Evolutionary conservation across 1,140 invertebrate genomes (phyloP).

Genomic region (Brachionus angularis): DNA sequence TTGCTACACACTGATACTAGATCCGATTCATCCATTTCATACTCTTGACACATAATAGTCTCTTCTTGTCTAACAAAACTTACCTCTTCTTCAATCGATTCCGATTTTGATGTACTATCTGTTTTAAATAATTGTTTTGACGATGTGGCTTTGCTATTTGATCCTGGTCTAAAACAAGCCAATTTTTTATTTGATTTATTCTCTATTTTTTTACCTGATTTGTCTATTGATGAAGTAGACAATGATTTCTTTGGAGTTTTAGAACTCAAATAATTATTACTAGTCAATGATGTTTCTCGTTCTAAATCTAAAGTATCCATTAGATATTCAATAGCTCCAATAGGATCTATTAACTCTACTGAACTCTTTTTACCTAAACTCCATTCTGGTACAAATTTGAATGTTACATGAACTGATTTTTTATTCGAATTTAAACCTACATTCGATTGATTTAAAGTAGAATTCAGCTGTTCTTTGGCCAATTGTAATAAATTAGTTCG

Average conservation of each 20-base stretch:
- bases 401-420: background rate
- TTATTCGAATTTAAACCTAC: background rate
- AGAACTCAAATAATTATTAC: background rate
- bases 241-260: conserved; percentile 7
- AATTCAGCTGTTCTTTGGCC: conserved; percentile 13
- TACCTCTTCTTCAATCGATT: background rate
- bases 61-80: background rate
- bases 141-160: background rate
- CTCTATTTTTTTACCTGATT: conserved; percentile 18
- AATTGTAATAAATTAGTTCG: background rate
- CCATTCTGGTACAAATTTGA: conserved; percentile 13
- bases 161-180: too few relatives aligned
- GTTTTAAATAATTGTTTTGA: conserved; percentile 17
- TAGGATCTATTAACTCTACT: conserved; percentile 9
- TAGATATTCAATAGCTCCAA: conserved; percentile 7
- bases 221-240: conserved; percentile 15
- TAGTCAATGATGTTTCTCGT: background rate
- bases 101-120: background rate
- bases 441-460: background rate
- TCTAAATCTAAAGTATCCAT: background rate
- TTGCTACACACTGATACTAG: background rate
- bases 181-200: background rate
- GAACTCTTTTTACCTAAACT: conserved; percentile 3
- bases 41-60: too few relatives aligned
- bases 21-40: conserved; percentile 14